phyloP scores from a whole-genome alignment of 2,888 invertebrate genomes.

The Diarsia mendica region DNA sequence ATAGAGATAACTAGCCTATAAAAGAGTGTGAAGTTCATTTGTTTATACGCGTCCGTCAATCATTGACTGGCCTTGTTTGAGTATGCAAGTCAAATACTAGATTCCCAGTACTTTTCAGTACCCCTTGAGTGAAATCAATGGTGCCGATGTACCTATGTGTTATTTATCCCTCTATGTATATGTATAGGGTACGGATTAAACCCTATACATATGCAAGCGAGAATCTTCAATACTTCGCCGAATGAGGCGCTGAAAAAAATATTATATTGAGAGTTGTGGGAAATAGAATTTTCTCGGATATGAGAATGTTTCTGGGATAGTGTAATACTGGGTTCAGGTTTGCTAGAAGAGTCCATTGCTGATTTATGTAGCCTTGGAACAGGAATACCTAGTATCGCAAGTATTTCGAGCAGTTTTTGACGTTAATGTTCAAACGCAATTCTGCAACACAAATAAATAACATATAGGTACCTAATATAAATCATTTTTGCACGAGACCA shows the following conservation, averaged over 20 bases:
- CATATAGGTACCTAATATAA: too few relatives aligned
- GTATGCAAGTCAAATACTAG: constrained; percentile 34
- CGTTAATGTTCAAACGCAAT: not conserved
- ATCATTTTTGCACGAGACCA: constrained; percentile 13
- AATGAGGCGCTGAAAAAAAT: constrained; percentile 36
- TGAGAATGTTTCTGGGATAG: constrained; percentile 8
- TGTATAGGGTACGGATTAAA: constrained; percentile 30
- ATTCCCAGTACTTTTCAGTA: constrained; percentile 29
- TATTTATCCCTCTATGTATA: constrained; percentile 39
- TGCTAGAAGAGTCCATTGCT: not conserved
- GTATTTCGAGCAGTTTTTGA: not conserved
- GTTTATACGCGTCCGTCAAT: constrained; percentile 27
- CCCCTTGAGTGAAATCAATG: constrained; percentile 43
- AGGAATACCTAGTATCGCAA: not conserved
- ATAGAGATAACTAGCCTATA: constrained; percentile 34
- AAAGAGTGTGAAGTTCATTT: constrained; percentile 35
- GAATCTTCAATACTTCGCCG: constrained; percentile 34
- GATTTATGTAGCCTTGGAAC: not conserved
- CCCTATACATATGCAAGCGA: constrained; percentile 22
- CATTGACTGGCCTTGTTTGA: constrained; percentile 29
- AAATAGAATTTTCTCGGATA: constrained; percentile 31
- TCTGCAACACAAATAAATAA: constrained; percentile 32
- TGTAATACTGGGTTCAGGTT: constrained; percentile 8
- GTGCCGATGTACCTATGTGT: constrained; percentile 33
- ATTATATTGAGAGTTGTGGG: constrained; percentile 8